Conservation (phyloP, 1,140 invertebrate species). For the Neelides sp. region DNA sequence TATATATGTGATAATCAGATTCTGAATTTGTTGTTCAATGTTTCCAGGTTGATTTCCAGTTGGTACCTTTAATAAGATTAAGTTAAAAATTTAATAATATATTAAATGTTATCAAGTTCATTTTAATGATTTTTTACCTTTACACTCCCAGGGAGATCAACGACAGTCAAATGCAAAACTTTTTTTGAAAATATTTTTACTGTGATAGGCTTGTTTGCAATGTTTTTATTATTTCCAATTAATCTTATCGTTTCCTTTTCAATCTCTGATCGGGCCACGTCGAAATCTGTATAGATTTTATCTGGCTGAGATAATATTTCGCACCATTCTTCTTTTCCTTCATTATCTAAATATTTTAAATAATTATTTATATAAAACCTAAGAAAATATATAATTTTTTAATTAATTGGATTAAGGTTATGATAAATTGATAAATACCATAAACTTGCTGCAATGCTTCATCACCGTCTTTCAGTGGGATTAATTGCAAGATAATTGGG, state of each 20-base stretch:
- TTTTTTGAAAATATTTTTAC: slow-evolving; percentile 5
- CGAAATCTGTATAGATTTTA: slow-evolving; percentile 6
- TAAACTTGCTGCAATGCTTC: no score
- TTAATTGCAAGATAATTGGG: background rate
- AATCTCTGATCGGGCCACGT: slow-evolving; percentile 8
- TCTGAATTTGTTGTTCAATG: slow-evolving; percentile 35
- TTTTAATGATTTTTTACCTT: background rate
- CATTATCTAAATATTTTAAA: no score
- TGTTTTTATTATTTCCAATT: slow-evolving; percentile 3
- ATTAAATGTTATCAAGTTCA: background rate
- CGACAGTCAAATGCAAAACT: slow-evolving; percentile 11
- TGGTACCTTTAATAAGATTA: slow-evolving; percentile 14
- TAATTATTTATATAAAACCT: no score
- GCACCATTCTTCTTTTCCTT: slow-evolving; percentile 13
- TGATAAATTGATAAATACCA: no score
- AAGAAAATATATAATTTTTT: no score
- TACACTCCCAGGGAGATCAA: slow-evolving; percentile 16
- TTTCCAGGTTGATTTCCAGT: slow-evolving; percentile 36
- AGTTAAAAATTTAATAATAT: background rate
- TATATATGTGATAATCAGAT: slow-evolving; percentile 34
- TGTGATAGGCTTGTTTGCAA: slow-evolving; percentile 4
- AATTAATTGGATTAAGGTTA: no score
- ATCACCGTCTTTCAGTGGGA: no score
- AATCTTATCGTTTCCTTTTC: background rate
- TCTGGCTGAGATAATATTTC: background rate